These are phyloP conservation scores for Cantharis flavilabris DNA, from an alignment of 2,888 invertebrate species.

Conservation along the genomic window DNA sequence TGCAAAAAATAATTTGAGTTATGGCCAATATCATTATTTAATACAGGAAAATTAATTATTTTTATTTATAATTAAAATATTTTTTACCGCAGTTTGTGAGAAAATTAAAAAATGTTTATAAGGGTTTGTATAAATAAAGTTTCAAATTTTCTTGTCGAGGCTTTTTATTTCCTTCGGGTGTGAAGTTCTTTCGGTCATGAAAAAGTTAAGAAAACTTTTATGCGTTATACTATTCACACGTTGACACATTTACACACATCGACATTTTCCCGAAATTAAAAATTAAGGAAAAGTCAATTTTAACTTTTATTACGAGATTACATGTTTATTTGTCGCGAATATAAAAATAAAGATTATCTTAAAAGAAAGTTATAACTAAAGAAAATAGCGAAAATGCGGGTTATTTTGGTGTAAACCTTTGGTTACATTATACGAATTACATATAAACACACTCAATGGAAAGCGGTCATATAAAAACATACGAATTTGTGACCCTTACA, in stretches of 20 bases:
- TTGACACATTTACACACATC: neutral
- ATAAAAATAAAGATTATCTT: neutral
- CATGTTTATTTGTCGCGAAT: neutral
- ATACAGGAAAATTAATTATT: neutral
- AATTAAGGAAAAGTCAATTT: neutral
- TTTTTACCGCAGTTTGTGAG: neutral
- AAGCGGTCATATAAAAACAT: conserved; percentile 22
- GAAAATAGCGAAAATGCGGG: neutral
- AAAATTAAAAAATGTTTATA: neutral
- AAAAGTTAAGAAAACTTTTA: neutral
- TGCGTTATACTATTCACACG: neutral
- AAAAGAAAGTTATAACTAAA: neutral
- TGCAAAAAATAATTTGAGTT: neutral
- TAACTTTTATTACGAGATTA: neutral
- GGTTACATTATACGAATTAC: neutral
- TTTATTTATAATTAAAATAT: neutral
- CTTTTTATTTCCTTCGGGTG: neutral
- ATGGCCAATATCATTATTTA: neutral
- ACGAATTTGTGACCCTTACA: conserved; percentile 17
- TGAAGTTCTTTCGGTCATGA: neutral
- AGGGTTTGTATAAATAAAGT: neutral
- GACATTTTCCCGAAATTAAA: neutral
- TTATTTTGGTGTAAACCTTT: neutral
- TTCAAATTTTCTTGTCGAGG: neutral
- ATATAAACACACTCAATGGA: neutral